Base-by-base conservation (phyloP, 2,797 vertebrate genomes). In the Diplodus sargus region DNA sequence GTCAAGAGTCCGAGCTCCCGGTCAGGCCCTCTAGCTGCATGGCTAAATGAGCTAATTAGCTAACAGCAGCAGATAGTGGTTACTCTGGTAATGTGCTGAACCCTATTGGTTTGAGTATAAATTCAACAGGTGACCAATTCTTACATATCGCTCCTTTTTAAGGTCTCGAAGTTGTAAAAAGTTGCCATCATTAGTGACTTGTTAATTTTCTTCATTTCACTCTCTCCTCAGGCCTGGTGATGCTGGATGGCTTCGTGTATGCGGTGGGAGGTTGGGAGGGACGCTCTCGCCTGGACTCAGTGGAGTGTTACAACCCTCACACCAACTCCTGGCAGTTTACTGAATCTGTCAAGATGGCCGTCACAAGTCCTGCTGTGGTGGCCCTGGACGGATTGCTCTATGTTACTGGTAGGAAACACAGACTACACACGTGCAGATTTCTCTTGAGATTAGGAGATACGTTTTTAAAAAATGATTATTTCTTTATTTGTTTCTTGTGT, bases 231-330 rank as follows among this genome's bases (percentile, higher is more conserved):
- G 95, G 95, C 53, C 85, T 95, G 66, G 94, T 94, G 81, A 95
- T 96, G 94, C 85, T 96, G 89, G 95, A 96, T 3, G 96, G 95
- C 52, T 96, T 95, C 3, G 94, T 96, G 64, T 96, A 96, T n/a
- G 96, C 96, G 0, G 95, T 96, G 23, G 95, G 95, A 1, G 96
- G 96, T 10, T 96, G 96, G 96, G 95, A 96, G 75, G 95, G 95
- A 3, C 91, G 92, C 15, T 96, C 93, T 3, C 94, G 96, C 0
- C 91, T 96, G 30, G 95, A 94, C 87, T 95, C 95, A 0, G 95
- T 96, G 7, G 96, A 96, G 90, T 95, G 95, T 67, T 96, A 96
- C 82, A 93, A 95, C 86, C 96, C 95, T 20, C 91, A 95, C 88
- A 94, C 92, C 2, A 96, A 96, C 85, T 82, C 85, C 42, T 96